Base-by-base conservation (phyloP, 1,140 invertebrate species). In the Hirudo medicinalis region DNA sequence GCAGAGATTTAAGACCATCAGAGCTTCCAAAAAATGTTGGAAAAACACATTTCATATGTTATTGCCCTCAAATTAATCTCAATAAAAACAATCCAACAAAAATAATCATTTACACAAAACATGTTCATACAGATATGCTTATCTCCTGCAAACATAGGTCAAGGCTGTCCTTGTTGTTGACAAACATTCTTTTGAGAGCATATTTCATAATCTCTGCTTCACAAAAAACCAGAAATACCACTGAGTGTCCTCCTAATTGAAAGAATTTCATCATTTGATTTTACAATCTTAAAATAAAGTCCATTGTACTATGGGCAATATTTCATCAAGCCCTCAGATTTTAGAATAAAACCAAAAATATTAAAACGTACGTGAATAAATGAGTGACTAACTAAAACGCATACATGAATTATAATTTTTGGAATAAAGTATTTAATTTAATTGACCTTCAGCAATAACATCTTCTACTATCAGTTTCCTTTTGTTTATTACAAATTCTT, bases 151-250 rank as follows among this genome's bases (percentile, higher is more conserved):
- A 90, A 75, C 89, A 91, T 76, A 91, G 88, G 79, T 88, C 88
- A 75, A 94, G 85, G 83, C 92, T 91, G 77, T 89, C 86, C 78
- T 92, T 90, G 83, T 91, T 92, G 81, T 94, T 94, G 73, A 94
- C 91, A 82, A 91, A 92, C 87, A 93, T 89, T 73, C 91, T 85
- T 83, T 94, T 94, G 67, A 94, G 85, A 71, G 91, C 91, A 86
- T 89, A 92, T 77, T 87, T 86, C 60, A 82, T 78, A 54, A 87
- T 87, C 82, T 86, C 57, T 63, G 57, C 87, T 70, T 84, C 85
- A 66, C 75, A 75, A 82, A 89, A 90, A 32, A 90, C 91, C 76
- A 92, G 84, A 82, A 92, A 94, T 60, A 93, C 91, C 77, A 94
- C 87, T 63, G 91, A 90, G 85, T 93, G 93, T 75, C 91, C 91